Evolutionary conservation across 2,797 vertebrate genomes (phyloP).

Genomic region (Microtus agrestis): DNA sequence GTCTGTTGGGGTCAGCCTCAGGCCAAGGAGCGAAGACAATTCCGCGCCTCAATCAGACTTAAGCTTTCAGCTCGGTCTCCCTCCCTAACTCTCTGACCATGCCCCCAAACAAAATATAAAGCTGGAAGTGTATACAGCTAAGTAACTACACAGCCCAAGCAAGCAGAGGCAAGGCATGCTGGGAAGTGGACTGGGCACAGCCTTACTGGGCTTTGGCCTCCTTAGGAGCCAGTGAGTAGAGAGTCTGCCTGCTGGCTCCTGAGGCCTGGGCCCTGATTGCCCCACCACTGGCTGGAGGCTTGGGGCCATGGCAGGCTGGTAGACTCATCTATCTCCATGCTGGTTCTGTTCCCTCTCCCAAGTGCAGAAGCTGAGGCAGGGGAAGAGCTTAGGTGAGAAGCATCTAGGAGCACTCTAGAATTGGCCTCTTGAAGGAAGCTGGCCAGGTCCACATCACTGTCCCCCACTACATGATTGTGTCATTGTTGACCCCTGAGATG

Average conservation of each 20-base stretch:
- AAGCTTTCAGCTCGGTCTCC: constrained; percentile 29
- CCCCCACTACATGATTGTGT: neutral
- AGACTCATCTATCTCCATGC: neutral
- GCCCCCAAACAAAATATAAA: neutral
- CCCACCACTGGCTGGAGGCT: neutral
- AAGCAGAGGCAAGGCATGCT: constrained; percentile 81
- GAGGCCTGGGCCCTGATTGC: neutral
- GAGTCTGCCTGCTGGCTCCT: neutral
- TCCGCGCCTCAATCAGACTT: constrained; percentile 20
- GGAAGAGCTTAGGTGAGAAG: neutral
- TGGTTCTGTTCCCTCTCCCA: neutral
- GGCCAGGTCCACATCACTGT: neutral
- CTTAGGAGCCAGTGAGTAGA: neutral
- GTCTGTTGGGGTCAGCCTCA: constrained; percentile 23
- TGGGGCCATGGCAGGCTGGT: rapidly evolving
- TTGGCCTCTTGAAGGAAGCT: neutral
- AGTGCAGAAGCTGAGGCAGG: neutral
- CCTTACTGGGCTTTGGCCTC: neutral
- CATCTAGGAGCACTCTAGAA: neutral
- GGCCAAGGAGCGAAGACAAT: constrained; percentile 55
- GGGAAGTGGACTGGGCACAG: neutral
- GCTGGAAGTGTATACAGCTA: constrained; percentile 50
- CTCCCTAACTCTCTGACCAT: neutral
- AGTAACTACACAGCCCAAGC: constrained; percentile 68
- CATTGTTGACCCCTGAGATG: constrained; percentile 28